phyloP scores from a whole-genome alignment of 2,113 vertebrate genomes.

The Neodontobutis hainanensis region DNA sequence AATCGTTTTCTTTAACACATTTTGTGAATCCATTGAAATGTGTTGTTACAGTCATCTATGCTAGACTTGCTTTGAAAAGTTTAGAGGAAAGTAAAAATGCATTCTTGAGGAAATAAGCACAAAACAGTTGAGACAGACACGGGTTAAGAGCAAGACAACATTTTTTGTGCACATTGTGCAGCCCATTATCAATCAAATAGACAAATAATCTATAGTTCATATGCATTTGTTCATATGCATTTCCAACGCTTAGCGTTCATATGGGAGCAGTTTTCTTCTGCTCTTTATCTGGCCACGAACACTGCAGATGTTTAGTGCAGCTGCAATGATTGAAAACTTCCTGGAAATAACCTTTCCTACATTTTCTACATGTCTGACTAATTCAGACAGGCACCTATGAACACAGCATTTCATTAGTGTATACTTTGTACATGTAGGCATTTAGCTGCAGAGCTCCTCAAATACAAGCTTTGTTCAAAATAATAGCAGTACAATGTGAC shows the following conservation, averaged over 20 bases:
- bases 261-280: conserved; percentile 31
- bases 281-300: neutral
- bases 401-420: conserved; percentile 4
- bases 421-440: neutral
- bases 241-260: conserved; percentile 4
- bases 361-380: conserved; percentile 6
- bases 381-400: neutral
- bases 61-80: neutral
- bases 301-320: neutral
- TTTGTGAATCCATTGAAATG: neutral
- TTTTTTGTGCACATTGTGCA: neutral
- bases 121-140: neutral
- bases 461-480: too few species aligned
- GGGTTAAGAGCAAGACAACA: neutral
- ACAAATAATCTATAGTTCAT: conserved; percentile 1
- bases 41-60: neutral
- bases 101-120: neutral
- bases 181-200: neutral
- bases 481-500: too few species aligned
- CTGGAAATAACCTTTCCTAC: neutral
- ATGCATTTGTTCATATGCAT: conserved; percentile 8
- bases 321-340: too few species aligned
- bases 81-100: neutral
- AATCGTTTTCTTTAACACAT: neutral
- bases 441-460: too few species aligned